These are phyloP conservation scores for Zaprionus africanus DNA, from an alignment of 1,140 invertebrate genomes.

Conservation along the genomic window DNA sequence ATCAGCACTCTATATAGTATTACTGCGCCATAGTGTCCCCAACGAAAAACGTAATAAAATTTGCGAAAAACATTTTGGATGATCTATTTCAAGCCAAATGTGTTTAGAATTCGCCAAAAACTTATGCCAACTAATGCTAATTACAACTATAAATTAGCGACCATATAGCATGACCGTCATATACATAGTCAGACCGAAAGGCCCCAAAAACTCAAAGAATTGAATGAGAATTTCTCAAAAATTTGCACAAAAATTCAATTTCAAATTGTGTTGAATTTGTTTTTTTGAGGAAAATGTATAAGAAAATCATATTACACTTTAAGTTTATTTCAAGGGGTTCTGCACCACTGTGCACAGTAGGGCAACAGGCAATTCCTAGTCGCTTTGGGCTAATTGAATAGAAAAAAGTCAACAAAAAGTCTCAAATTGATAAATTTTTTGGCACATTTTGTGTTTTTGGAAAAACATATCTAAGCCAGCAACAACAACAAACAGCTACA, in stretches of 20 bases:
- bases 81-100: constrained; percentile 63
- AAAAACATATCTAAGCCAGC: constrained; percentile 65
- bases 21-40: constrained; percentile 47
- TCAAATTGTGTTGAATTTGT: not conserved
- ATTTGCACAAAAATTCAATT: constrained; percentile 1
- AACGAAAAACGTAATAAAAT: constrained; percentile 23
- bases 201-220: not conserved
- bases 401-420: constrained; percentile 31
- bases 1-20: constrained; percentile 15
- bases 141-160: constrained; percentile 76
- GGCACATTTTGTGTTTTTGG: constrained; percentile 59
- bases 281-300: not conserved
- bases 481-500: constrained; percentile 3
- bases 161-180: constrained; percentile 62
- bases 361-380: not conserved
- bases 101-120: constrained; percentile 2
- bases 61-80: constrained; percentile 37
- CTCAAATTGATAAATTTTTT: constrained; percentile 57
- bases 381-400: constrained; percentile 52
- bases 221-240: constrained; percentile 1
- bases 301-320: not conserved
- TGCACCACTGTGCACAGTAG: constrained; percentile 39
- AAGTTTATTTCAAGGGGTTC: not conserved
- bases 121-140: constrained; percentile 52
- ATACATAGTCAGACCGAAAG: not conserved